Conservation (phyloP, 2,113 vertebrate genomes). For the Megalops atlanticus region DNA sequence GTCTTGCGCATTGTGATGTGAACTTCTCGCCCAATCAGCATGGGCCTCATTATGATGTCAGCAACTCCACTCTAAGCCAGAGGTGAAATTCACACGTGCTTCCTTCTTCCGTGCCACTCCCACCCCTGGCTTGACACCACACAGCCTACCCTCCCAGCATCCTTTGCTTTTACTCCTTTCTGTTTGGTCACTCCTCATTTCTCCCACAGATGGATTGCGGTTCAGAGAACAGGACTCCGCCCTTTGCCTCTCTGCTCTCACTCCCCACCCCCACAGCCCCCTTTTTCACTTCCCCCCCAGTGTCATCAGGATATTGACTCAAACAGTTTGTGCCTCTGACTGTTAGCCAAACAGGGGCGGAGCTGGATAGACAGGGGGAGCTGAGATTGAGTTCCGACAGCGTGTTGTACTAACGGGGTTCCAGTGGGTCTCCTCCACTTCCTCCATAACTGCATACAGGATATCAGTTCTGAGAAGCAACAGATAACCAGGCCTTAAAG, state of each 20-base stretch:
- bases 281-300: no score
- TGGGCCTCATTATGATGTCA: not conserved
- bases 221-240: not conserved
- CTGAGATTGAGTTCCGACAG: no score
- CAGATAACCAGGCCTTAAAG: not conserved
- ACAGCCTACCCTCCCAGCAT: no score
- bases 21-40: not conserved
- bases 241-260: not conserved
- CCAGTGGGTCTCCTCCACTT: not conserved
- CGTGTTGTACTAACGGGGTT: not conserved
- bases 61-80: not conserved
- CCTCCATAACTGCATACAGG: not conserved
- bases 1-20: slow-evolving; percentile 16
- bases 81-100: not conserved
- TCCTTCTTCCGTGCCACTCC: not conserved
- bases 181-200: not conserved
- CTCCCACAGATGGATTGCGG: not conserved
- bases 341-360: no score
- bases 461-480: not conserved
- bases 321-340: no score
- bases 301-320: no score
- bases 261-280: not conserved
- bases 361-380: no score
- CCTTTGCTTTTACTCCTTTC: no score
- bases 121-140: not conserved